Conservation (phyloP, 2,113 vertebrate species). For the Elgaria multicarinata region DNA sequence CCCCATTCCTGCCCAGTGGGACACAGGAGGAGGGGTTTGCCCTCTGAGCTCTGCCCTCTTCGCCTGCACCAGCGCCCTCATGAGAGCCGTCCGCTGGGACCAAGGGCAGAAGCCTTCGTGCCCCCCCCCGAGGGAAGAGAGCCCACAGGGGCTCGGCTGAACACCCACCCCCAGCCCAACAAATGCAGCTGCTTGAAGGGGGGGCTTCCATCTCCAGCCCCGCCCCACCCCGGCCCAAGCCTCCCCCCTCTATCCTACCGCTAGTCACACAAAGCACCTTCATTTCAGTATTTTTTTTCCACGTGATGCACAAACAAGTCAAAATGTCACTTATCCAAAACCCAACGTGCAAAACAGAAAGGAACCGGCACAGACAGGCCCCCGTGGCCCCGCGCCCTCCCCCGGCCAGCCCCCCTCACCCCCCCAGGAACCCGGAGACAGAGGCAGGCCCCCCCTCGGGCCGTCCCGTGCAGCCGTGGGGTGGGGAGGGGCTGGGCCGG, state of each 20-base stretch:
- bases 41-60: background rate
- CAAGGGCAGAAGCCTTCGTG: background rate
- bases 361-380: slow-evolving; percentile 23
- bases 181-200: background rate
- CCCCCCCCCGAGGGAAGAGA: too few relatives aligned
- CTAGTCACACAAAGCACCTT: slow-evolving; percentile 73
- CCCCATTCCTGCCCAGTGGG: too few relatives aligned
- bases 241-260: slow-evolving; percentile 68
- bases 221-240: background rate
- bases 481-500: background rate
- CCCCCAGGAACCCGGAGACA: background rate
- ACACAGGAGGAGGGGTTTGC: background rate
- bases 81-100: background rate
- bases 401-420: slow-evolving; percentile 11
- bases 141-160: too few relatives aligned
- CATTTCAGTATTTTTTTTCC: slow-evolving; percentile 67
- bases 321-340: slow-evolving; percentile 78
- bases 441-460: slow-evolving; percentile 15
- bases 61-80: background rate
- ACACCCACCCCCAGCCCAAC: background rate
- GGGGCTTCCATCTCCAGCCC: background rate
- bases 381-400: slow-evolving; percentile 35
- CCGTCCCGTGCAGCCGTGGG: slow-evolving; percentile 36
- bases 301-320: slow-evolving; percentile 78
- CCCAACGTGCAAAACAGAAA: slow-evolving; percentile 80